A percentile compares a stretch with the other conserved stretches of the same genome.
These are phyloP conservation scores for Drosophila mimetica DNA, from an alignment of 2,888 invertebrate genomes.

Conservation along the genomic window DNA sequence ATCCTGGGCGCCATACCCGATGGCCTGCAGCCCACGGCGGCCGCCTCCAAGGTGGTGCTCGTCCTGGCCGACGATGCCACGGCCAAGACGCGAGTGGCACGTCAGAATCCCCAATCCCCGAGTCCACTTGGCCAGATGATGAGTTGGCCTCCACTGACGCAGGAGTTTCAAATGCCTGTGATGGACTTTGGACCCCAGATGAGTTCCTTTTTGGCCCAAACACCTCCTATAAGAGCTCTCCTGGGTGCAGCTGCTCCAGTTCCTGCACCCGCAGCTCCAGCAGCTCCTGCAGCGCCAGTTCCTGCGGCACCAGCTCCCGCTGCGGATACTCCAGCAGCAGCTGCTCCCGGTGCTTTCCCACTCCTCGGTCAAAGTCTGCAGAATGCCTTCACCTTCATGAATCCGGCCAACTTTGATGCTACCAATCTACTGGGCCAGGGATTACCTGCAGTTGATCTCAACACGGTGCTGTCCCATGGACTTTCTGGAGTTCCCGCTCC, in stretches of 20 bases:
- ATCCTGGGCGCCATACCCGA: conserved; percentile 60
- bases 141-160: conserved; percentile 23
- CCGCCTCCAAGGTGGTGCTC: conserved; percentile 76
- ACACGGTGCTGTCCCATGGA: too few species aligned
- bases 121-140: conserved; percentile 29
- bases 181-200: conserved; percentile 2
- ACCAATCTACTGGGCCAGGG: conserved; percentile 38
- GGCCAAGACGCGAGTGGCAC: conserved; percentile 50
- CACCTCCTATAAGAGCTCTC: conserved; percentile 5
- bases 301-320: conserved; percentile 3
- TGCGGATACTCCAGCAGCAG: background rate
- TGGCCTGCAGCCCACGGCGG: conserved; percentile 23
- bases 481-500: too few species aligned
- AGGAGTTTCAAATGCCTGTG: background rate
- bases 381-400: background rate
- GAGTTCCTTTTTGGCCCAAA: background rate
- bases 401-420: conserved; percentile 33
- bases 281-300: background rate
- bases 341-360: background rate
- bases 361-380: background rate
- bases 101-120: conserved; percentile 45
- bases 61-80: conserved; percentile 77
- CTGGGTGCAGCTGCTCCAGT: conserved; percentile 50
- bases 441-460: background rate
- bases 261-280: background rate